Evolutionary conservation across 2,797 vertebrate genomes (phyloP), one percentile per base, ranked within the genome.

Genomic region (Rhodeus uyekii): DNA sequence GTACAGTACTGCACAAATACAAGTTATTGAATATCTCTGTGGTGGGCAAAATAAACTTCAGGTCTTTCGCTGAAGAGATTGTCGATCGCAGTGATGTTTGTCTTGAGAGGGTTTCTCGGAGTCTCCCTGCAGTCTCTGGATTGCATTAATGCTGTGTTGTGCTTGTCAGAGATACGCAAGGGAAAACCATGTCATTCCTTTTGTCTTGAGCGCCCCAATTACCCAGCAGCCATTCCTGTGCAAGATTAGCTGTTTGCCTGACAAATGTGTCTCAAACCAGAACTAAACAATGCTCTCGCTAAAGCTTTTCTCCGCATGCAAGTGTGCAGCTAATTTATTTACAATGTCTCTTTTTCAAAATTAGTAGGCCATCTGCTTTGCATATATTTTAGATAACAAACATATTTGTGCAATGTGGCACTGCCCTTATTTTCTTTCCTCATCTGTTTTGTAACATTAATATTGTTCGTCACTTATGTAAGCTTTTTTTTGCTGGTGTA

Each of bases 321-420:
- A 19, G 3, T 74, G 12, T 80, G 29, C 50, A 61, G 34, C 58
- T 88, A 67, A 86, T 87, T 87, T 87, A 85, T 85, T 79, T 84
- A 61, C 27, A 67, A 65, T n/a, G 67, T 73, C n/a, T 50, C 22
- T 81, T 48, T 48, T 77, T 86, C 44, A 60, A 74, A 84, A 87
- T 84, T 84, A 83, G 72, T 85, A 74, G 81, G 86, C 64, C 83
- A 87, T 73, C 84, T 86, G 79, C 83, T 87, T 78, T 78, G 84
- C 79, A 78, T 86, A 38, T 55, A 60, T 82, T 61, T 60, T 77
- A 50, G 81, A 77, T 65, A 78, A 84, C 69, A 71, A 84, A 84
- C 50, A 55, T 55, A 46, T 72, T 61, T 22, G 55, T 63, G 71
- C 58, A 63, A 53, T 14, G 24, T 80, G 53, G 80, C 63, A 19